A percentile compares a stretch with the other conserved stretches of the same genome.
Conservation (phyloP, 2,113 vertebrate species). For the Galeopterus variegatus region DNA sequence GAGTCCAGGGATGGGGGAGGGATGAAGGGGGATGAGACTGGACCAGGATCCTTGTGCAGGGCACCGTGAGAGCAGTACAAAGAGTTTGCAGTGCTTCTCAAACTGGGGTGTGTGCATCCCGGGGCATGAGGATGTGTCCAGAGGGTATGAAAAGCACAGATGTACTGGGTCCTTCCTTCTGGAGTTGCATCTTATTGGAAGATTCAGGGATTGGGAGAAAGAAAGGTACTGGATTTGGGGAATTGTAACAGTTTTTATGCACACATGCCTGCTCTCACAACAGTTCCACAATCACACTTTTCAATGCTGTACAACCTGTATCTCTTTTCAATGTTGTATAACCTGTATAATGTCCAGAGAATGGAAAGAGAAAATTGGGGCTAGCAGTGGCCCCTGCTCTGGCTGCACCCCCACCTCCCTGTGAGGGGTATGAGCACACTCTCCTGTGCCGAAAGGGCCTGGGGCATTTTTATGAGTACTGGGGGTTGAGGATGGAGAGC, state of each 20-base stretch:
- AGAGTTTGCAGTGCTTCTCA: neutral
- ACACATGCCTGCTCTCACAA: neutral
- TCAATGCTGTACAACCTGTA: neutral
- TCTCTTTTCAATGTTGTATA: neutral
- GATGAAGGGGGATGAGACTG: too few relatives aligned
- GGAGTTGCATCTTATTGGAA: neutral
- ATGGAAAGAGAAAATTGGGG: neutral
- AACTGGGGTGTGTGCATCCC: neutral
- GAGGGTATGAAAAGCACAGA: neutral
- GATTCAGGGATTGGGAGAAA: neutral
- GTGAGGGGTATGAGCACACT: too few relatives aligned
- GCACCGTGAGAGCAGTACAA: neutral
- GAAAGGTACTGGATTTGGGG: neutral
- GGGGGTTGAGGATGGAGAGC: neutral
- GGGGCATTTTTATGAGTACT: neutral
- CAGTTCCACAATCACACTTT: slow-evolving; percentile 39
- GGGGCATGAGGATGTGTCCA: too few relatives aligned
- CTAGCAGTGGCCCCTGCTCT: neutral
- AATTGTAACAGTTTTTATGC: neutral
- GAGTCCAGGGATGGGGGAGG: neutral
- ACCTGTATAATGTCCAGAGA: neutral
- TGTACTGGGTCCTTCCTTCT: neutral
- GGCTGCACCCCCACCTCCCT: neutral
- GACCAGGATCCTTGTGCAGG: neutral
- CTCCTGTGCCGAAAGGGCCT: neutral